A percentile compares a stretch with the other conserved stretches of the same genome.
Conservation (phyloP, 2,888 invertebrate genomes). For the Alentia gelatinosa region DNA sequence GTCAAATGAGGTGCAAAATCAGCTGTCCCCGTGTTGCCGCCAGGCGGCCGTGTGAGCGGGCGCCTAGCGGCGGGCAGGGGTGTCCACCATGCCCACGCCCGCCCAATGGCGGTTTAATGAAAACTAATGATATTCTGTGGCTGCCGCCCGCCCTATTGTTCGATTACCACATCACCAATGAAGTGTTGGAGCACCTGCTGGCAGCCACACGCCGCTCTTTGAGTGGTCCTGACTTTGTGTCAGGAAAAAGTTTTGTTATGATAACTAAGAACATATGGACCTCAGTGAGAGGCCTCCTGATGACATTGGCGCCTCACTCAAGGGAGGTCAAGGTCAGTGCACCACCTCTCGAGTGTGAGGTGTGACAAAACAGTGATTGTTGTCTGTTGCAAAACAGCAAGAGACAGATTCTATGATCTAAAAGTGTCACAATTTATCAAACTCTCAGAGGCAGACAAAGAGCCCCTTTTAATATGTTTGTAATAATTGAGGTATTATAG, state of each 20-base stretch:
- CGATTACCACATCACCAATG: not conserved
- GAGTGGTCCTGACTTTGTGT: not conserved
- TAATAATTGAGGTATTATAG: too few species aligned
- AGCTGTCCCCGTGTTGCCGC: constrained; percentile 19
- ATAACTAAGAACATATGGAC: constrained; percentile 16
- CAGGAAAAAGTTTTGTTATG: not conserved
- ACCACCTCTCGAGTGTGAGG: not conserved
- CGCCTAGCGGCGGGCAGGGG: not conserved
- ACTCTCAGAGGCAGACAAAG: not conserved
- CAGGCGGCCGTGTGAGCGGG: not conserved
- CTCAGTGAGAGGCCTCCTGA: not conserved
- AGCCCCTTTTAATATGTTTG: too few species aligned
- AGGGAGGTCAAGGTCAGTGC: too few species aligned
- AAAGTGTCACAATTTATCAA: not conserved
- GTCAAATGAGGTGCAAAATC: constrained; percentile 51
- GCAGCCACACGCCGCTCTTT: not conserved
- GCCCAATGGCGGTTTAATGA: not conserved
- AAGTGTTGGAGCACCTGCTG: constrained; percentile 21
- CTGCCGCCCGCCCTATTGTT: not conserved
- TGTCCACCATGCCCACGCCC: not conserved
- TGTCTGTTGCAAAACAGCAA: not conserved
- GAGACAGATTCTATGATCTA: not conserved
- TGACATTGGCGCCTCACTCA: too few species aligned
- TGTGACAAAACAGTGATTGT: constrained; percentile 6
- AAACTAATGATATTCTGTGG: not conserved